phyloP scores from a whole-genome alignment of 2,888 invertebrate species.

The Beris chalybata region DNA sequence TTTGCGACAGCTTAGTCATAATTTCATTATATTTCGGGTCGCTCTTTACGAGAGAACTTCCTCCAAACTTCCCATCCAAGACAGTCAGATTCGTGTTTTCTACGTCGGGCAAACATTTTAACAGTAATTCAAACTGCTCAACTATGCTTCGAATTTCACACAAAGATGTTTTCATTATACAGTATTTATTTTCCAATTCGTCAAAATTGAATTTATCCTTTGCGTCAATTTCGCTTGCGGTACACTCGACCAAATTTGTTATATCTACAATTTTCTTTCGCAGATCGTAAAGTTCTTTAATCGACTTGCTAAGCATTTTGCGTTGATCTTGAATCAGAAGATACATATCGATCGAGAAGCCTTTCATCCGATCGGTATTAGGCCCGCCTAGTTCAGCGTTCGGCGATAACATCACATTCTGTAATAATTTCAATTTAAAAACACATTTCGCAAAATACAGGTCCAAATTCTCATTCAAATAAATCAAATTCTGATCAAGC shows the following conservation, averaged over 20 bases:
- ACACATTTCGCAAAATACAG: slow-evolving; percentile 52
- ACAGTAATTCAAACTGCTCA: slow-evolving; percentile 68
- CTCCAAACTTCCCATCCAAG: neutral
- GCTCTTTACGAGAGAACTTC: neutral
- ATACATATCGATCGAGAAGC: slow-evolving; percentile 79
- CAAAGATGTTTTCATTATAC: slow-evolving; percentile 45
- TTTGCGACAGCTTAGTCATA: neutral
- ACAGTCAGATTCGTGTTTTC: slow-evolving; percentile 41
- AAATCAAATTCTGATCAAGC: slow-evolving; percentile 52
- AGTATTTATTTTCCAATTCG: slow-evolving; percentile 43
- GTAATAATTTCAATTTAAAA: slow-evolving; percentile 52
- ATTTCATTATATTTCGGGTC: neutral
- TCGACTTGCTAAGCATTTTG: slow-evolving; percentile 62
- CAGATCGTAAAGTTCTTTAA: slow-evolving; percentile 62
- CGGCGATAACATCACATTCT: slow-evolving; percentile 60
- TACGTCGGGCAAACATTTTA: slow-evolving; percentile 64
- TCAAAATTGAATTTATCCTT: slow-evolving; percentile 19
- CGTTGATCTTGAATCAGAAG: slow-evolving; percentile 69
- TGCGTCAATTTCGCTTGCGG: neutral
- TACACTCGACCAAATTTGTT: slow-evolving; percentile 37
- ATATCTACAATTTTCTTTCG: slow-evolving; percentile 57
- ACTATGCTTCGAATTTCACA: slow-evolving; percentile 56
- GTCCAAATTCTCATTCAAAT: slow-evolving; percentile 53
- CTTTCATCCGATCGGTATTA: slow-evolving; percentile 83
- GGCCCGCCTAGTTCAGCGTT: slow-evolving; percentile 77